These are phyloP conservation scores for Reinhardtius hippoglossoides DNA, from an alignment of 2,113 vertebrate species.

Conservation along the genomic window DNA sequence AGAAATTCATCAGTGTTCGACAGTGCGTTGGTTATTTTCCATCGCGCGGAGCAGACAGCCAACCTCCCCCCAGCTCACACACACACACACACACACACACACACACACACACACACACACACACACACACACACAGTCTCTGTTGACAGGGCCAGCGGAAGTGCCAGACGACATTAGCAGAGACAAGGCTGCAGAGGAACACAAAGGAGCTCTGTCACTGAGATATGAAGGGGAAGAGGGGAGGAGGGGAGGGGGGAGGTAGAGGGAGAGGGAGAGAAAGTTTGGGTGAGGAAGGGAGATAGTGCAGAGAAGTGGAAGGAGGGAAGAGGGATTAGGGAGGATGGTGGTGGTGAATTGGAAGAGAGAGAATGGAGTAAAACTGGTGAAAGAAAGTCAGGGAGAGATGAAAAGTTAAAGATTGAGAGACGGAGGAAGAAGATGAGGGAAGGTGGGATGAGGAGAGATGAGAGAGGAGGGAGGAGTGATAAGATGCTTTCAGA, in stretches of 20 bases:
- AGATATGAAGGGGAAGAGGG: conserved; percentile 50
- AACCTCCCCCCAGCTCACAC: conserved; percentile 16
- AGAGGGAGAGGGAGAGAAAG: conserved; percentile 17
- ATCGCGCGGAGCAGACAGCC: conserved; percentile 52
- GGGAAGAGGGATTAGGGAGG: conserved; percentile 7
- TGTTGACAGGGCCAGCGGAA: conserved; percentile 75
- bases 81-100: conserved; percentile 35
- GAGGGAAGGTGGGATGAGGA: no score
- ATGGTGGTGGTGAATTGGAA: not conserved
- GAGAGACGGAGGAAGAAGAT: no score
- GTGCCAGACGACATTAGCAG: conserved; percentile 75
- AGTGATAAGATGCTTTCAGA: no score
- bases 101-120: conserved; percentile 44
- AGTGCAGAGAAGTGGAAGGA: conserved; percentile 13
- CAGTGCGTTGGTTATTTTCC: conserved; percentile 68
- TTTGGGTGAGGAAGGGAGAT: conserved; percentile 40
- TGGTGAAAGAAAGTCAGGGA: no score
- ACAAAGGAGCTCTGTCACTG: conserved; percentile 77
- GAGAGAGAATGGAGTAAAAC: no score
- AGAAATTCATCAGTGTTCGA: conserved; percentile 33
- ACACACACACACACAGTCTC: conserved; percentile 51
- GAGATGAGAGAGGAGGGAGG: no score
- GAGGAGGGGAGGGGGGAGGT: not conserved
- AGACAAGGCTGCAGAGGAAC: conserved; percentile 70
- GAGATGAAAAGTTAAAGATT: no score